Conservation (phyloP, 2,888 invertebrate genomes). For the Autographa pulchrina region DNA sequence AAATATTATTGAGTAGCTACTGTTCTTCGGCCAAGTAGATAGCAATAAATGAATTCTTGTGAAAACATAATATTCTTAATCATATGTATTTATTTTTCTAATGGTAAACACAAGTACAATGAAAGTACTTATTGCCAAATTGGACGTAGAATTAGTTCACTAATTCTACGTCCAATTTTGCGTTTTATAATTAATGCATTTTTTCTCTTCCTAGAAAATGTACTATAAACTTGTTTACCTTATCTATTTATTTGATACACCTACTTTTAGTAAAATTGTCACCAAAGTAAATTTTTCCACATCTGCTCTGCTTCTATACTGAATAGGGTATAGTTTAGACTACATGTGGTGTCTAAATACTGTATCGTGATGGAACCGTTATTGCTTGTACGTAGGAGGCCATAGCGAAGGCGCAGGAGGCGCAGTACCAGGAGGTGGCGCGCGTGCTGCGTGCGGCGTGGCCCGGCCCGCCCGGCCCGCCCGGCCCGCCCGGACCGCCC, state of each 20-base stretch:
- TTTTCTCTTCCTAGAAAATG: too few relatives aligned
- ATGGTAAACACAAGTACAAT: too few relatives aligned
- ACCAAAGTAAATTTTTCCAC: neutral
- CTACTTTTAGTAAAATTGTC: neutral
- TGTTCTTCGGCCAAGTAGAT: neutral
- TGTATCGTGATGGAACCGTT: neutral
- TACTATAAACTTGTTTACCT: too few relatives aligned
- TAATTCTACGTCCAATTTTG: too few relatives aligned
- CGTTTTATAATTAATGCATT: too few relatives aligned
- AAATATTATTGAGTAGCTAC: neutral
- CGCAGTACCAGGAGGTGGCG: constrained; percentile 90
- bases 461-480: constrained; percentile 56
- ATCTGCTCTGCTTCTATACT: neutral
- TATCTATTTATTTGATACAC: too few relatives aligned
- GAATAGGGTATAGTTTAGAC: neutral
- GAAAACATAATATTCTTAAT: too few relatives aligned
- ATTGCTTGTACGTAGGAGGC: constrained; percentile 71
- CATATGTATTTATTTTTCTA: too few relatives aligned
- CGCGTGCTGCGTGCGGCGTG: constrained; percentile 75
- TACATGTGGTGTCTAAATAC: neutral
- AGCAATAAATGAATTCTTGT: too few relatives aligned
- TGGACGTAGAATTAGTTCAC: too few relatives aligned
- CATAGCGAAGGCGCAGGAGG: constrained; percentile 87
- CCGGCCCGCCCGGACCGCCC: constrained; percentile 64
- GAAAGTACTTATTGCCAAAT: too few relatives aligned